Conservation (phyloP, 2,888 invertebrate genomes). For the Caenorhabditis parvicauda region DNA sequence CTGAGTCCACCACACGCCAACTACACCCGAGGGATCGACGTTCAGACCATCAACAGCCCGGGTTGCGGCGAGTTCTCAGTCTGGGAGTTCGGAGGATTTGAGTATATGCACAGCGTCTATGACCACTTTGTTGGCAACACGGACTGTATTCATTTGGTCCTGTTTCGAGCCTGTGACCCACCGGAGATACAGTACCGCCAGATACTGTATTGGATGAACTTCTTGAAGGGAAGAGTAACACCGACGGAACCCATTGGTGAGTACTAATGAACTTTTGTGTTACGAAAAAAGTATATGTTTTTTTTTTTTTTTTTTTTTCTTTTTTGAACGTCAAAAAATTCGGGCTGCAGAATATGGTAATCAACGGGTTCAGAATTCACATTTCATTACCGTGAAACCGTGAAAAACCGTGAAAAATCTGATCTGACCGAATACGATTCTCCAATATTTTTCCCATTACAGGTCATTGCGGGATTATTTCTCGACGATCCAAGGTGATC, state of each 20-base stretch:
- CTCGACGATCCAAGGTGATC: constrained; percentile 67
- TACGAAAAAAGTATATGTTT: background rate
- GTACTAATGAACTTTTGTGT: constrained; percentile 6
- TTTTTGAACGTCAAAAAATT: too few relatives aligned
- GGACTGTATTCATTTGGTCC: constrained; percentile 71
- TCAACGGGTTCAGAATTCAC: too few relatives aligned
- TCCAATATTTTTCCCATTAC: constrained; percentile 19
- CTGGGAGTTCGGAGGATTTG: constrained; percentile 79
- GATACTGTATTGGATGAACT: constrained; percentile 76
- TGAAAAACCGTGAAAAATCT: too few relatives aligned
- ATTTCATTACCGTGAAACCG: too few relatives aligned
- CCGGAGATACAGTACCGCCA: constrained; percentile 66
- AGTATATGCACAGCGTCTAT: constrained; percentile 72
- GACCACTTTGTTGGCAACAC: constrained; percentile 74
- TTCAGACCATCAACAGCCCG: constrained; percentile 68
- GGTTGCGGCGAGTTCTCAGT: constrained; percentile 70
- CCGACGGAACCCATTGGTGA: constrained; percentile 70
- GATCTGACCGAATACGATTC: background rate
- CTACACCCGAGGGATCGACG: constrained; percentile 72
- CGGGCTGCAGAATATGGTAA: too few relatives aligned
- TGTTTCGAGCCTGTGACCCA: constrained; percentile 73
- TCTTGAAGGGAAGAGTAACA: constrained; percentile 72
- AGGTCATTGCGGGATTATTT: constrained; percentile 70
- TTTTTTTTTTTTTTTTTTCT: too few relatives aligned
- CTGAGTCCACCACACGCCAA: constrained; percentile 63